These are phyloP conservation scores for Parasteatoda lunata DNA, from an alignment of 2,888 invertebrate genomes.

Conservation along the genomic window DNA sequence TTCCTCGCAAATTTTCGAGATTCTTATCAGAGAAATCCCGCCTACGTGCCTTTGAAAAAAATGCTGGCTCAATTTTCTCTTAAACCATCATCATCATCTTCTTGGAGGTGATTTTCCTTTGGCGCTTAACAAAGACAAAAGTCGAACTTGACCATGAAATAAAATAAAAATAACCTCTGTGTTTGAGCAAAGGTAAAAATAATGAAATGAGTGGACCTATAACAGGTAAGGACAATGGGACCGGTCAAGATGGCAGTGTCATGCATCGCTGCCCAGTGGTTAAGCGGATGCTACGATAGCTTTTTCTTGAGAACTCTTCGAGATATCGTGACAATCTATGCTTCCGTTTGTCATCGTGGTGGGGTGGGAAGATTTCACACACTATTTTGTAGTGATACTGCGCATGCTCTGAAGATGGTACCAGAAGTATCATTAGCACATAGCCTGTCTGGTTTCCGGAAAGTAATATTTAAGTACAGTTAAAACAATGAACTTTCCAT, in stretches of 20 bases:
- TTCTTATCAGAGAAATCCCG: constrained; percentile 9
- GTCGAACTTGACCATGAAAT: constrained; percentile 65
- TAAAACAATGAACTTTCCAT: no score
- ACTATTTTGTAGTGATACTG: constrained; percentile 16
- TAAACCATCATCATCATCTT: constrained; percentile 20
- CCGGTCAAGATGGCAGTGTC: constrained; percentile 48
- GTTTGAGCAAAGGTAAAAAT: constrained; percentile 26
- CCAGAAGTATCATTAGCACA: background rate
- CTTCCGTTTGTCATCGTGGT: constrained; percentile 49
- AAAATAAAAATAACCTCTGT: constrained; percentile 27
- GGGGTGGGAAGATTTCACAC: constrained; percentile 32
- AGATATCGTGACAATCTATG: constrained; percentile 47
- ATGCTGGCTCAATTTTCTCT: constrained; percentile 30
- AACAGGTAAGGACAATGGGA: constrained; percentile 57
- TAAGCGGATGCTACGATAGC: constrained; percentile 19
- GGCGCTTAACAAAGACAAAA: constrained; percentile 45
- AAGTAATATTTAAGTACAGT: background rate
- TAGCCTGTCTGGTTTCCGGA: background rate
- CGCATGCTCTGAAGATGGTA: background rate
- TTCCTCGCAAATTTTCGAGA: constrained; percentile 33
- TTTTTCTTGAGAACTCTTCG: constrained; percentile 46
- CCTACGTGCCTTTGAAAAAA: constrained; percentile 33
- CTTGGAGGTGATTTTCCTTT: constrained; percentile 1
- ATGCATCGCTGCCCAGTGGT: constrained; percentile 17
- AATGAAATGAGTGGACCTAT: constrained; percentile 50